Evolutionary conservation across 2,113 vertebrate species (phyloP).

Genomic region (Sprattus sprattus): DNA sequence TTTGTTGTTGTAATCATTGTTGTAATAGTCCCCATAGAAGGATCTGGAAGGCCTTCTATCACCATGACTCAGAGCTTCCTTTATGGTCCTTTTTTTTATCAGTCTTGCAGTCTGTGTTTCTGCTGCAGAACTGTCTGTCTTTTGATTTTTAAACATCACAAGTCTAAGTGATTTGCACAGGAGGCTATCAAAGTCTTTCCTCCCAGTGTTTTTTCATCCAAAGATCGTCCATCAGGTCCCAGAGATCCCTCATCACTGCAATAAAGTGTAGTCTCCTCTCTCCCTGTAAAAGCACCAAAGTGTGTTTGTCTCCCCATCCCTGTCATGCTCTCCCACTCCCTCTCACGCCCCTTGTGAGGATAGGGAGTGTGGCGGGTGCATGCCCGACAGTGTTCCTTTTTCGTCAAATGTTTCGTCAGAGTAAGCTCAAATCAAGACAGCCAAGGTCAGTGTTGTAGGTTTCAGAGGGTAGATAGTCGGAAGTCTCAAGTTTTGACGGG

Average conservation of each 20-base stretch:
- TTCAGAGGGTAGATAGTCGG: not conserved
- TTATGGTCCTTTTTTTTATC: conserved; percentile 37
- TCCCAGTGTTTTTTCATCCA: not conserved
- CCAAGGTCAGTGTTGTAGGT: not conserved
- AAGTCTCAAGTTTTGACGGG: not conserved
- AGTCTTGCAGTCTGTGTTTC: conserved; percentile 22
- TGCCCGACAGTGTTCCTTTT: conserved; percentile 36
- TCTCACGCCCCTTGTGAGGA: not conserved
- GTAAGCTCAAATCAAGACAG: not conserved
- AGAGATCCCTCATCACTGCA: conserved; percentile 13
- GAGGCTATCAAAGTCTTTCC: not conserved
- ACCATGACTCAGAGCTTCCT: conserved; percentile 19
- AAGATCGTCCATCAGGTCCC: conserved; percentile 6
- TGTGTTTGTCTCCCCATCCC: not conserved
- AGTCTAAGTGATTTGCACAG: not conserved
- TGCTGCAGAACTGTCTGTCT: conserved; percentile 30
- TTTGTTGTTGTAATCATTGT: conserved; percentile 44
- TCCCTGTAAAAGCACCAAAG: conserved; percentile 16
- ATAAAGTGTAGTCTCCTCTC: not conserved
- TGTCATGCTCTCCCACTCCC: not conserved
- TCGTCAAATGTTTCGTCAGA: not conserved
- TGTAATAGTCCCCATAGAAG: conserved; percentile 73
- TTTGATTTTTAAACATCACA: conserved; percentile 29
- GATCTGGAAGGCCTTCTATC: conserved; percentile 53
- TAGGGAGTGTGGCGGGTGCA: conserved; percentile 56